Conservation (phyloP, 2,888 invertebrate species). For the Andricus quercusramuli region DNA sequence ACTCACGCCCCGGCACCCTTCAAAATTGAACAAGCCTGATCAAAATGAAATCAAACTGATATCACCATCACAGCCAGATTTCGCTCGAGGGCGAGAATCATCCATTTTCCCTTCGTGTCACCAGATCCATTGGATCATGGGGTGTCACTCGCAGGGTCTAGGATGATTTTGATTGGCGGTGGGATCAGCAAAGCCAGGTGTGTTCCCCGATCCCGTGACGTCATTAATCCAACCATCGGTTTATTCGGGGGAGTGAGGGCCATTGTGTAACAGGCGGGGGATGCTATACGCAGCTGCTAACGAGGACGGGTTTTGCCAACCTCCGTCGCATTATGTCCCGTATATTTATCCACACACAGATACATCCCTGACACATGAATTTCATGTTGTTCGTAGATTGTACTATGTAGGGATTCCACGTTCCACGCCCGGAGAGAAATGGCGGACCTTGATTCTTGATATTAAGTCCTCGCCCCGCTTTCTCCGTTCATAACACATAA, state of each 20-base stretch:
- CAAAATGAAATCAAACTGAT: too few relatives aligned
- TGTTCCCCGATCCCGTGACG: constrained; percentile 71
- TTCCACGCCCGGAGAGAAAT: constrained; percentile 49
- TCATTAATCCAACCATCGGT: constrained; percentile 77
- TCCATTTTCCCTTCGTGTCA: constrained; percentile 54
- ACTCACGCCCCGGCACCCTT: too few relatives aligned
- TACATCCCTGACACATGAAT: constrained; percentile 39
- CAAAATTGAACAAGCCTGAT: too few relatives aligned
- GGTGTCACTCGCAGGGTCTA: constrained; percentile 48
- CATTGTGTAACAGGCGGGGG: constrained; percentile 76
- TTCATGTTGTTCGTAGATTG: constrained; percentile 44
- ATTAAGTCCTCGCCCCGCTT: constrained; percentile 8
- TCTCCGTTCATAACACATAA: not conserved
- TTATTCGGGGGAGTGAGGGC: constrained; percentile 65
- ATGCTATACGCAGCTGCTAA: constrained; percentile 76
- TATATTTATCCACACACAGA: constrained; percentile 41
- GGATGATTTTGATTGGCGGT: constrained; percentile 68
- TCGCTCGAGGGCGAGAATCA: not conserved
- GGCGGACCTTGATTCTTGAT: constrained; percentile 49
- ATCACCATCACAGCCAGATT: not conserved
- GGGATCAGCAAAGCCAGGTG: constrained; percentile 73
- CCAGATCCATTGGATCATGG: constrained; percentile 40
- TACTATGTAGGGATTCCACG: constrained; percentile 48
- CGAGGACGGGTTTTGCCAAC: constrained; percentile 59
- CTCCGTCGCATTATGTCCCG: constrained; percentile 38